A percentile compares a stretch with the other conserved stretches of the same genome.
These are phyloP conservation scores for Gallinago nigripennis DNA, from an alignment of 2,797 vertebrate genomes.

Conservation along the genomic window DNA sequence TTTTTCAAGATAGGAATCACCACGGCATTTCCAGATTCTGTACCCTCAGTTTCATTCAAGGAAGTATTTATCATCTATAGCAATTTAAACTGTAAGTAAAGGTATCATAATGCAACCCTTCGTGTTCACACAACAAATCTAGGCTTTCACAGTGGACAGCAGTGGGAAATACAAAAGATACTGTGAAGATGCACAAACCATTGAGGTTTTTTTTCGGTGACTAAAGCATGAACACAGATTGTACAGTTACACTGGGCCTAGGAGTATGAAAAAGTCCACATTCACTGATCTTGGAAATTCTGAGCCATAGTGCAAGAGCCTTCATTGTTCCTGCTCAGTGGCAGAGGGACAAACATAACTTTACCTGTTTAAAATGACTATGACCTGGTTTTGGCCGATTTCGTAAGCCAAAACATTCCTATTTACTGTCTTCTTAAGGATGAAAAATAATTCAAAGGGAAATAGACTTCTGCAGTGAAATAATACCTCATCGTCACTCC, in stretches of 20 bases:
- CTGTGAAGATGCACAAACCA: neutral
- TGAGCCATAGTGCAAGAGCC: neutral
- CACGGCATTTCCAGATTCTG: neutral
- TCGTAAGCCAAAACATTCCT: neutral
- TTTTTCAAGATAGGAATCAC: neutral
- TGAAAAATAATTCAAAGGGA: neutral
- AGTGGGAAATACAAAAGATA: neutral
- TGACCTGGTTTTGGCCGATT: neutral
- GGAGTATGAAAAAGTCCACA: neutral
- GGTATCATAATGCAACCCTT: neutral
- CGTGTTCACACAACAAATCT: neutral
- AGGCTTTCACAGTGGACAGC: neutral
- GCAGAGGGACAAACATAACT: neutral
- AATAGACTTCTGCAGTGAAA: neutral
- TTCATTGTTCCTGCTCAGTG: neutral
- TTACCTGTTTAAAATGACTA: neutral
- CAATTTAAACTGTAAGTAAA: neutral
- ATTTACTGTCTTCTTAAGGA: neutral
- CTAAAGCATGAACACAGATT: neutral
- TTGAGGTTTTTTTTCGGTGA: neutral
- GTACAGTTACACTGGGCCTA: neutral
- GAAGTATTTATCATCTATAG: neutral
- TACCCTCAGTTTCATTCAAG: neutral
- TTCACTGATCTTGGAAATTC: neutral
- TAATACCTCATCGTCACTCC: neutral